Percentiles rank a stretch among this genome's conserved stretches.
Evolutionary conservation across 2,888 invertebrate species (phyloP).

Genomic region (Kuschelorhynchus macadamiae): DNA sequence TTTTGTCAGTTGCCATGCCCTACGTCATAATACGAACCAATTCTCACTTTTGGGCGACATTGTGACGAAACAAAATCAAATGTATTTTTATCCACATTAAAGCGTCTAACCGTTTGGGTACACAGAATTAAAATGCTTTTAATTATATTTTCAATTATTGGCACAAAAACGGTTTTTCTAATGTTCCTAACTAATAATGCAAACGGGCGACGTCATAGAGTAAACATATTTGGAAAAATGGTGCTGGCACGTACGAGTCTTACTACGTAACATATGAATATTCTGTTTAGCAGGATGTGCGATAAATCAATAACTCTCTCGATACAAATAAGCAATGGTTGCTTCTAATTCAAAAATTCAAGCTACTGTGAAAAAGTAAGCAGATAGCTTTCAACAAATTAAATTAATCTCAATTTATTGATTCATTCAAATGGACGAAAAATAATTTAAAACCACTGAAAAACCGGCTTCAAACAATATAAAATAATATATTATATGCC

Average conservation of each 20-base stretch:
- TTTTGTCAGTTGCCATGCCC: too few species aligned
- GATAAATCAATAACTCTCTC: too few species aligned
- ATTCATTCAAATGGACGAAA: too few species aligned
- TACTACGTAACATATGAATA: constrained; percentile 23
- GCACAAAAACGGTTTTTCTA: constrained; percentile 45
- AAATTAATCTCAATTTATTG: too few species aligned
- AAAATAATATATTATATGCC: too few species aligned
- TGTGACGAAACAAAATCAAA: constrained; percentile 39
- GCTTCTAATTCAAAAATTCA: too few species aligned
- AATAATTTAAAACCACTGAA: too few species aligned
- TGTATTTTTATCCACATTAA: constrained; percentile 19
- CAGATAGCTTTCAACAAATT: too few species aligned
- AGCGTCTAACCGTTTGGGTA: constrained; percentile 33
- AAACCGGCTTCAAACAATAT: too few species aligned
- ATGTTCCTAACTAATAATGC: constrained; percentile 34
- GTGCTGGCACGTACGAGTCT: constrained; percentile 32
- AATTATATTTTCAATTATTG: constrained; percentile 47
- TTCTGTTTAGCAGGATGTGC: constrained; percentile 10
- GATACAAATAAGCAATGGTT: too few species aligned
- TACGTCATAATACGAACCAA: constrained; percentile 28
- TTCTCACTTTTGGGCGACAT: constrained; percentile 32
- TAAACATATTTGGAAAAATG: constrained; percentile 29
- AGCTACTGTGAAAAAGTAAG: too few species aligned
- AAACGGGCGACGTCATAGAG: constrained; percentile 30
- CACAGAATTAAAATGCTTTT: constrained; percentile 44